Conservation (phyloP, 1,140 invertebrate genomes). For the Coptotermes formosanus region DNA sequence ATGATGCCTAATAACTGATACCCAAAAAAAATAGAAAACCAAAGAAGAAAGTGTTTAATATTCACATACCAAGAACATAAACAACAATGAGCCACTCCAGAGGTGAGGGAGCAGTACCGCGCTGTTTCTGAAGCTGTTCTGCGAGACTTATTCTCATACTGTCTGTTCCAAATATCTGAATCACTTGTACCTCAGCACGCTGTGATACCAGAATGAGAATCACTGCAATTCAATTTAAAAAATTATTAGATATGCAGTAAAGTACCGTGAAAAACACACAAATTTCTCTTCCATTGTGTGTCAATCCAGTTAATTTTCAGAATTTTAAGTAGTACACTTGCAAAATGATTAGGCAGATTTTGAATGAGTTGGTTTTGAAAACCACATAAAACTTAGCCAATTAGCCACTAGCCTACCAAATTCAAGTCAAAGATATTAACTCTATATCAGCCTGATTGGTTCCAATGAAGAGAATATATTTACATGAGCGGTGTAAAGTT, state of each 20-base stretch:
- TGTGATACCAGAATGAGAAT: constrained; percentile 84
- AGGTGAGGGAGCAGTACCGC: constrained; percentile 74
- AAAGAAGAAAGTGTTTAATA: background rate
- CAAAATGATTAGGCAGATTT: too few species aligned
- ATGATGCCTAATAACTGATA: background rate
- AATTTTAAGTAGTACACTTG: too few species aligned
- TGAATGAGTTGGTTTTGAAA: too few species aligned
- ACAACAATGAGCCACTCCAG: constrained; percentile 75
- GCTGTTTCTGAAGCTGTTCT: constrained; percentile 62
- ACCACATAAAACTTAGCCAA: too few species aligned
- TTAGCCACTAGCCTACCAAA: too few species aligned
- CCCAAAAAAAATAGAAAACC: background rate
- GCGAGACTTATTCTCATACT: constrained; percentile 59
- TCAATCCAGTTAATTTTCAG: too few species aligned
- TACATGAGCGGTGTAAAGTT: too few species aligned
- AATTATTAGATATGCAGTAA: background rate
- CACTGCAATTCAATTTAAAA: constrained; percentile 53
- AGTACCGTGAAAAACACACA: too few species aligned
- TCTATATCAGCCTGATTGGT: too few species aligned
- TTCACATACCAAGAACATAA: constrained; percentile 68
- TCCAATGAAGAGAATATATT: too few species aligned
- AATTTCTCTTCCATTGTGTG: too few species aligned
- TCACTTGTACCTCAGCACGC: constrained; percentile 72
- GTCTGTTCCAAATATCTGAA: constrained; percentile 69
- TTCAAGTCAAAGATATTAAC: too few species aligned